These are phyloP conservation scores for Darevskia mixta DNA, from an alignment of 2,797 vertebrate genomes.

Conservation along the genomic window DNA sequence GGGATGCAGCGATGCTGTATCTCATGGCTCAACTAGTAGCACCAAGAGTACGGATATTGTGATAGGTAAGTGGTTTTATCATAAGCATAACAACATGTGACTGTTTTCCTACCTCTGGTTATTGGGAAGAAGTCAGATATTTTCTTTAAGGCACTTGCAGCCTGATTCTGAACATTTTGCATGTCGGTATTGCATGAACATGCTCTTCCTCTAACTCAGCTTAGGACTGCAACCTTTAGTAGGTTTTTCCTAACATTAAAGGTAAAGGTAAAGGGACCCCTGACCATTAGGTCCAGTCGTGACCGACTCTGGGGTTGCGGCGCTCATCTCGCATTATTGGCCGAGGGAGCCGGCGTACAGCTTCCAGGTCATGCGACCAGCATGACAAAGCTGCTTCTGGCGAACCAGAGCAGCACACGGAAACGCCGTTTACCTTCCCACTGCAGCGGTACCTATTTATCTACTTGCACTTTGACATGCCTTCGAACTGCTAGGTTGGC, in stretches of 20 bases:
- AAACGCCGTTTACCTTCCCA: too few species aligned
- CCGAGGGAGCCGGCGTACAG: too few species aligned
- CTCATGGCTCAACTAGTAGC: slow-evolving; percentile 90
- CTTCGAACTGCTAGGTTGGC: too few species aligned
- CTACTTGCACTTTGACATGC: background rate
- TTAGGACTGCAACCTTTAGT: background rate
- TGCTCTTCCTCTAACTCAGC: background rate
- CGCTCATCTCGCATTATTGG: too few species aligned
- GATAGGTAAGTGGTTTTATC: slow-evolving; percentile 82
- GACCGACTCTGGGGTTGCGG: too few species aligned
- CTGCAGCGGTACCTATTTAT: too few species aligned
- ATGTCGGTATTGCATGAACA: background rate
- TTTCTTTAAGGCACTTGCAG: background rate
- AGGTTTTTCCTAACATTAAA: background rate
- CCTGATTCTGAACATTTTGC: background rate
- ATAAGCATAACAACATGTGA: background rate
- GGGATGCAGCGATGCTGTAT: slow-evolving; percentile 93
- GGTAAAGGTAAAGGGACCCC: too few species aligned
- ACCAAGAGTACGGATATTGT: slow-evolving; percentile 93
- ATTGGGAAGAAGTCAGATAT: background rate
- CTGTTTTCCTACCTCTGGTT: background rate
- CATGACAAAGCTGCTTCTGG: too few species aligned
- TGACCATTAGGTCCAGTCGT: too few species aligned
- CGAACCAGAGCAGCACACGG: too few species aligned
- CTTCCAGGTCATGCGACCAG: too few species aligned